Percentiles rank a stretch among this genome's conserved stretches.
These are phyloP conservation scores for Archocentrus centrarchus DNA, from an alignment of 2,113 vertebrate species.

Conservation along the genomic window DNA sequence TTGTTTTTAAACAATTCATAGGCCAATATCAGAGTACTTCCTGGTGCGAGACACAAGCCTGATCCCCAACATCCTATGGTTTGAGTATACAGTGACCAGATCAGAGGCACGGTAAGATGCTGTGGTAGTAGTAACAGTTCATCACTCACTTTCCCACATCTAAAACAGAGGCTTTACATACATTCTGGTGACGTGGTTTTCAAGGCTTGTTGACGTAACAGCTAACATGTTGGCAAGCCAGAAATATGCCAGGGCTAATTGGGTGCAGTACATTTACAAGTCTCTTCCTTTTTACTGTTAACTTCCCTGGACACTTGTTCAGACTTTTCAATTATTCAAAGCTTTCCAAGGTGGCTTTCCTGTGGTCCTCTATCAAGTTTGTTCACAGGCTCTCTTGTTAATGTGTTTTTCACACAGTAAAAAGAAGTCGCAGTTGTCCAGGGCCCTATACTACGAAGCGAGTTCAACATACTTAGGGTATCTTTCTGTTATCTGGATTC, in stretches of 20 bases:
- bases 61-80: constrained; percentile 99
- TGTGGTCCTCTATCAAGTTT: too few species aligned
- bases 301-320: neutral
- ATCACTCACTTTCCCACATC: neutral
- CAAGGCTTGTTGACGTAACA: neutral
- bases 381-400: too few species aligned
- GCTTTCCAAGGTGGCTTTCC: neutral
- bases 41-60: constrained; percentile 98
- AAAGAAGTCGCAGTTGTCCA: too few species aligned
- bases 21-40: constrained; percentile 98
- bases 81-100: constrained; percentile 98
- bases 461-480: too few species aligned
- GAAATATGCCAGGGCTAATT: neutral
- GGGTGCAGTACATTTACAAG: neutral
- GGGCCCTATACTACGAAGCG: too few species aligned
- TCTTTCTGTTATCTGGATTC: too few species aligned
- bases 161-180: neutral
- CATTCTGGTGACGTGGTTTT: neutral
- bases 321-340: neutral
- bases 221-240: neutral
- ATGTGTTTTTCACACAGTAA: too few species aligned
- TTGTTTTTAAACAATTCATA: constrained; percentile 54
- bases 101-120: constrained; percentile 93
- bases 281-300: neutral
- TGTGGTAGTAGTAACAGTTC: neutral